phyloP scores from a whole-genome alignment of 2,888 invertebrate species.

The Drosophila helvetica region DNA sequence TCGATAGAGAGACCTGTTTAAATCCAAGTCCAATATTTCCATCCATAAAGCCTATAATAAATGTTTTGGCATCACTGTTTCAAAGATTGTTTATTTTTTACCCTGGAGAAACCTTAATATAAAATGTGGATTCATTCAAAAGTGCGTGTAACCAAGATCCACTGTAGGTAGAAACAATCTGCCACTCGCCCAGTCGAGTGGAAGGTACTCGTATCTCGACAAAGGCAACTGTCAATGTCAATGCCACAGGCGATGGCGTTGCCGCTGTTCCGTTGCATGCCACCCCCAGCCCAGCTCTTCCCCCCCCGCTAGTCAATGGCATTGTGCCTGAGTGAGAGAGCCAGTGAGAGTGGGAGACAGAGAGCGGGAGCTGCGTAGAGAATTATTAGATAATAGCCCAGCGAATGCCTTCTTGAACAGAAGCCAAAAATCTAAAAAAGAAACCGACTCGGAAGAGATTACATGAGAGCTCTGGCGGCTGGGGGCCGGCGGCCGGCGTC shows the following conservation, averaged over 20 bases:
- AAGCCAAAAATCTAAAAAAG: slow-evolving; percentile 39
- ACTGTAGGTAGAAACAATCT: neutral
- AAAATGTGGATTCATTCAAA: too few relatives aligned
- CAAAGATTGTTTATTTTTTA: too few relatives aligned
- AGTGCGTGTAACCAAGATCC: neutral
- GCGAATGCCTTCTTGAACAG: slow-evolving; percentile 1
- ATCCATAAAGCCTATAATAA: too few relatives aligned
- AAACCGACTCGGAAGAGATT: slow-evolving; percentile 34
- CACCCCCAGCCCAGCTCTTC: neutral
- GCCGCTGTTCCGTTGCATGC: neutral
- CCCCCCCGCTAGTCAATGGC: slow-evolving; percentile 23
- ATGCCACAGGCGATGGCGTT: slow-evolving; percentile 18
- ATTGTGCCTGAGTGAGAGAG: slow-evolving; percentile 4
- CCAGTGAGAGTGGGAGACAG: neutral
- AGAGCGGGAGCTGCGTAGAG: slow-evolving; percentile 6
- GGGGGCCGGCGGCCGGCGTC: neutral
- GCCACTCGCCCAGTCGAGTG: neutral
- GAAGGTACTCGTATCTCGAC: slow-evolving; percentile 4
- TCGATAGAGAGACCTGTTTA: neutral
- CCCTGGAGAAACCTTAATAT: too few relatives aligned
- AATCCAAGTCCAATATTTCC: too few relatives aligned
- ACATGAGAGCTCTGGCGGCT: slow-evolving; percentile 17
- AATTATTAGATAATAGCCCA: slow-evolving; percentile 45
- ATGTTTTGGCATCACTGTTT: neutral
- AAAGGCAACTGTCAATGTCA: slow-evolving; percentile 30